Conservation (phyloP, 1,140 invertebrate species). For the Steinernema khuongi region DNA sequence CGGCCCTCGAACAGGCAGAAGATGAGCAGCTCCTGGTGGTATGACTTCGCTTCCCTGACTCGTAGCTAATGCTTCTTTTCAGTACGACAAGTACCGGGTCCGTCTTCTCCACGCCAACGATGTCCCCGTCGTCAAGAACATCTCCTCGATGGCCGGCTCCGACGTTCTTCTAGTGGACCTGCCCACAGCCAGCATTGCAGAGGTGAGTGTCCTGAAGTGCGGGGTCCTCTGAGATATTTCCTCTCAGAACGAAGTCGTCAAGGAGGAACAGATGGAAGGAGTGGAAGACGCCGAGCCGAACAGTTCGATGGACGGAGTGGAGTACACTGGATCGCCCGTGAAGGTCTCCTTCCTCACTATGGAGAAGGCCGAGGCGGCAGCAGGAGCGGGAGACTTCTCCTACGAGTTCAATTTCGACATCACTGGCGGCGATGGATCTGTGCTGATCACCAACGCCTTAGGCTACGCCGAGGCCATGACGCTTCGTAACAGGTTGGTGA, state of each 20-base stretch:
- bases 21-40: not conserved
- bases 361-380: constrained; percentile 6
- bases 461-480: not conserved
- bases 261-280: not conserved
- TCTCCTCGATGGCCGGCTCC: not conserved
- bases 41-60: not conserved
- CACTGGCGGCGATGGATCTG: not conserved
- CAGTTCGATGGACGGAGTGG: not conserved
- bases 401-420: not conserved
- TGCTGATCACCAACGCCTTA: not conserved
- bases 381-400: not conserved
- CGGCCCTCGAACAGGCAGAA: not conserved
- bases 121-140: not conserved
- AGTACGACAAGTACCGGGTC: not conserved
- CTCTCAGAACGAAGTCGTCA: not conserved
- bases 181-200: not conserved
- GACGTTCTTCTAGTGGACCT: not conserved
- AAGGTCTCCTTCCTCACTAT: constrained; percentile 17
- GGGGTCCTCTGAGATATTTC: not conserved
- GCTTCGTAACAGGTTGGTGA: not conserved
- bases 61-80: not conserved
- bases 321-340: not conserved
- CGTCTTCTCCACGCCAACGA: not conserved
- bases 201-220: not conserved
- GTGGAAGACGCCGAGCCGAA: not conserved